A percentile compares a stretch with the other conserved stretches of the same genome.
Conservation (phyloP, 2,113 vertebrate genomes). For the Corythornis vintsioides region DNA sequence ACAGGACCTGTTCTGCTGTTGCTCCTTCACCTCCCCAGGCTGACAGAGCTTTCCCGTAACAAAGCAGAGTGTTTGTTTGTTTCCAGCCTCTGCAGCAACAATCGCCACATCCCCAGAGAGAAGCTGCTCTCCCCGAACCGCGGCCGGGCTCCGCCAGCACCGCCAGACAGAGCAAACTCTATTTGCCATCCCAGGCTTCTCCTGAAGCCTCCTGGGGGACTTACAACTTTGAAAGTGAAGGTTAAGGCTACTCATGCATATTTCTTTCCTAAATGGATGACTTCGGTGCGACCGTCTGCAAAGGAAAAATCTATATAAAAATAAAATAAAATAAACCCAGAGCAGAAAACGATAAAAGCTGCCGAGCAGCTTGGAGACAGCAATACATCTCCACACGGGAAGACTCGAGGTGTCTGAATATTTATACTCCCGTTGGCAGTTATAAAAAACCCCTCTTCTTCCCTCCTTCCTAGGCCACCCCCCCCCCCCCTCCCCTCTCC, state of each 20-base stretch:
- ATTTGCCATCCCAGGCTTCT: slow-evolving; percentile 45
- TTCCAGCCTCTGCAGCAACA: neutral
- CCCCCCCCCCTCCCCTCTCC: neutral
- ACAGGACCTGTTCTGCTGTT: neutral
- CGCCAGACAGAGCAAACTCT: slow-evolving; percentile 36
- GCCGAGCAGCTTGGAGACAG: neutral
- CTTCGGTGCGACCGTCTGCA: neutral
- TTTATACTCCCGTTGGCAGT: slow-evolving; percentile 44
- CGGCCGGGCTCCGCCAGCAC: neutral
- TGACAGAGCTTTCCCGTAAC: neutral
- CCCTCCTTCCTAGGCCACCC: slow-evolving; percentile 14
- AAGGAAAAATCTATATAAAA: slow-evolving; percentile 21
- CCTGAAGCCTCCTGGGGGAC: slow-evolving; percentile 28
- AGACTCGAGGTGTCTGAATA: slow-evolving; percentile 56
- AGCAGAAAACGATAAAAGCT: neutral
- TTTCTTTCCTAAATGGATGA: slow-evolving; percentile 46
- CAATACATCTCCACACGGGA: slow-evolving; percentile 2
- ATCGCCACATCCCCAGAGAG: neutral
- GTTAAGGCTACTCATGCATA: slow-evolving; percentile 50
- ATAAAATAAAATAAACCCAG: neutral
- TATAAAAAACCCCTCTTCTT: slow-evolving; percentile 32
- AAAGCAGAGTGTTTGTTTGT: neutral
- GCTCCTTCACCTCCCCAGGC: neutral
- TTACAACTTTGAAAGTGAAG: slow-evolving; percentile 53
- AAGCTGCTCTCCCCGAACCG: neutral